Conservation (phyloP, 1,140 invertebrate genomes). For the Pseudoatta argentina region DNA sequence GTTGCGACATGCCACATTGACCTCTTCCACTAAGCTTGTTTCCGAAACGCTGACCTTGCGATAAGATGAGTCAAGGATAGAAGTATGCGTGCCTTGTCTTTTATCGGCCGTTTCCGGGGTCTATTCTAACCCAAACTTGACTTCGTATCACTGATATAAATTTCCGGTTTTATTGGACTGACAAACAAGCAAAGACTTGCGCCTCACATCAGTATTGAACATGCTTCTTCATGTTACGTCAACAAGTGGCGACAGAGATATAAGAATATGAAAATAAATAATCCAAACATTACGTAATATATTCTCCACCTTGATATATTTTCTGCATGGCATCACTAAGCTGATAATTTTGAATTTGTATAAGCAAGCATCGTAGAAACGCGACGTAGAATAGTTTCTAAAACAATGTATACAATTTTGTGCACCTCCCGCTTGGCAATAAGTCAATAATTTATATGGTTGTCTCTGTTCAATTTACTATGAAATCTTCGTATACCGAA, state of each 20-base stretch:
- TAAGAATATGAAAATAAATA: neutral
- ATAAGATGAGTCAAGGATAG: constrained; percentile 51
- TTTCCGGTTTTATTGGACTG: constrained; percentile 13
- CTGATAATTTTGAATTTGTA: constrained; percentile 32
- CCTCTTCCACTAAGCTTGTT: constrained; percentile 34
- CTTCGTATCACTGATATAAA: constrained; percentile 7
- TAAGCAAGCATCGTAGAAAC: neutral
- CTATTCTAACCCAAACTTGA: constrained; percentile 18
- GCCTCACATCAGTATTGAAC: neutral
- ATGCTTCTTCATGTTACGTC: neutral
- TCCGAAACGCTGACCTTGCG: constrained; percentile 55
- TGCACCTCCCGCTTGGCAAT: constrained; percentile 56
- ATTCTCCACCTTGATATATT: constrained; percentile 23
- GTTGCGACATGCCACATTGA: constrained; percentile 33
- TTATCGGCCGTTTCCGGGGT: constrained; percentile 50
- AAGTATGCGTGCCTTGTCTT: neutral
- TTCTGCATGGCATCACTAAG: constrained; percentile 35
- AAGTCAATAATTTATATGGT: constrained; percentile 65
- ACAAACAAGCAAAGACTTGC: neutral
- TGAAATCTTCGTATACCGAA: constrained; percentile 48
- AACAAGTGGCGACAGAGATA: neutral
- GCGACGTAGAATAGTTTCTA: constrained; percentile 19
- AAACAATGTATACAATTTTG: constrained; percentile 26
- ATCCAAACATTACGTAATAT: constrained; percentile 20
- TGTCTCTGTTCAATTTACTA: constrained; percentile 24